Percentiles rank a stretch among this genome's conserved stretches.
These are phyloP conservation scores for Crotalus horridus DNA, from an alignment of 2,113 vertebrate species.

Conservation along the genomic window DNA sequence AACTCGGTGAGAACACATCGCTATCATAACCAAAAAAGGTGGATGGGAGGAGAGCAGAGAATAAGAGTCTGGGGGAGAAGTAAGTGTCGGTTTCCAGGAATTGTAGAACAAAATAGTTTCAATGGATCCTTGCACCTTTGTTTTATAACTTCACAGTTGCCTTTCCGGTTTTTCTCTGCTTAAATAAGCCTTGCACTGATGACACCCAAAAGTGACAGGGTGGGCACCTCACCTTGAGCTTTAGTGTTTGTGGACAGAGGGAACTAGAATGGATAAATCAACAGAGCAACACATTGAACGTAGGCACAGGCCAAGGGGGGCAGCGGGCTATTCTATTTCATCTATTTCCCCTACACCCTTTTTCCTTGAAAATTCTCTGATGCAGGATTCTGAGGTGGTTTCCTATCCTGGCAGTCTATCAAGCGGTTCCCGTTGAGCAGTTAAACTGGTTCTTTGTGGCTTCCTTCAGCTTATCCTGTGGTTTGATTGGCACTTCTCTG, in stretches of 20 bases:
- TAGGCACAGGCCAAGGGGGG: background rate
- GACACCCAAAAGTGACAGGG: background rate
- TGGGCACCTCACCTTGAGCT: background rate
- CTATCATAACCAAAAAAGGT: too few relatives aligned
- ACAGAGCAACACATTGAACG: too few relatives aligned
- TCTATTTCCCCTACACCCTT: background rate
- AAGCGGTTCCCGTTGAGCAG: background rate
- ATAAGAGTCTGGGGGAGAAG: background rate
- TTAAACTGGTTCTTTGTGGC: background rate
- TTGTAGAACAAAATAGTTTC: constrained; percentile 42
- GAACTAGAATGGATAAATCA: background rate
- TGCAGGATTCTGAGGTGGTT: background rate
- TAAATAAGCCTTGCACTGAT: background rate
- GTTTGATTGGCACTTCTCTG: background rate
- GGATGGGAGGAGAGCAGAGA: too few relatives aligned
- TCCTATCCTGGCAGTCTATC: background rate
- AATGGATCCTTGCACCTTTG: background rate
- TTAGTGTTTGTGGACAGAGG: background rate
- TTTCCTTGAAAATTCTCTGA: background rate
- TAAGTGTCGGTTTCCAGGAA: constrained; percentile 28
- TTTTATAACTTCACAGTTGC: background rate
- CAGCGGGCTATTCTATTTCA: background rate
- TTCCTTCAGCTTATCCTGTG: background rate
- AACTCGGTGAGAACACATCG: too few relatives aligned
- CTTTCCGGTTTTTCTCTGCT: background rate